Percentiles rank a stretch among this genome's conserved stretches.
phyloP scores from a whole-genome alignment of 2,113 vertebrate species.

The Tyrannus savana region DNA sequence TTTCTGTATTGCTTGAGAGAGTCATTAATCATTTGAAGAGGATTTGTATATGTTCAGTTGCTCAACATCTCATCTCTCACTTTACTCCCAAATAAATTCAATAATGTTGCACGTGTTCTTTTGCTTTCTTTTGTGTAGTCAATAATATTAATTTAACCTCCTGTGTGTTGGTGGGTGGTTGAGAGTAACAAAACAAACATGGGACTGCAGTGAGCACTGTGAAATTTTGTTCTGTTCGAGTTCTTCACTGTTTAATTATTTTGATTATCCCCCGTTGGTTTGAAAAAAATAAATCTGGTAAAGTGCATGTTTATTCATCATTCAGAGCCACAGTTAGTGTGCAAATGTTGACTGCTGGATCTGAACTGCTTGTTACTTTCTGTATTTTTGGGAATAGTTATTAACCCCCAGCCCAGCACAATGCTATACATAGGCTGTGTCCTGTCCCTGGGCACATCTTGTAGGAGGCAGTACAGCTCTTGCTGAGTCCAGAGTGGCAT shows the following conservation, averaged over 20 bases:
- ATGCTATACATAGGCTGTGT: background rate
- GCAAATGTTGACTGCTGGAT: background rate
- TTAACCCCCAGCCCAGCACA: background rate
- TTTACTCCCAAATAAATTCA: conserved; percentile 49
- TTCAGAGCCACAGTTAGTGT: background rate
- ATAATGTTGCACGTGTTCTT: background rate
- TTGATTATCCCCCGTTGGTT: conserved; percentile 6
- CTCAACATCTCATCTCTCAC: conserved; percentile 29
- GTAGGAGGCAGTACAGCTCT: background rate
- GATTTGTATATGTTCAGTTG: conserved; percentile 8
- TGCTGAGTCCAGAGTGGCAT: background rate
- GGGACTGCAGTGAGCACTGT: background rate
- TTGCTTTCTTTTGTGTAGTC: conserved; percentile 26
- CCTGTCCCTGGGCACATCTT: background rate
- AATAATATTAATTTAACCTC: conserved; percentile 42
- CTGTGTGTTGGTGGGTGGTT: background rate
- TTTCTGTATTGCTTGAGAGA: conserved; percentile 32
- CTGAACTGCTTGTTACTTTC: background rate
- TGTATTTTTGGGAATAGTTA: background rate
- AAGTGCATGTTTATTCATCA: conserved; percentile 10
- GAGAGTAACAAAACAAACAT: conserved; percentile 11
- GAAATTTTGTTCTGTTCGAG: conserved; percentile 8
- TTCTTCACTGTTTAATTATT: conserved; percentile 45
- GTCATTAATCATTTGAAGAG: conserved; percentile 36
- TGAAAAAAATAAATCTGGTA: background rate